Percentiles rank a stretch among this genome's conserved stretches.
Evolutionary conservation across 2,888 invertebrate genomes (phyloP).

Genomic region (Agrilus biguttatus): DNA sequence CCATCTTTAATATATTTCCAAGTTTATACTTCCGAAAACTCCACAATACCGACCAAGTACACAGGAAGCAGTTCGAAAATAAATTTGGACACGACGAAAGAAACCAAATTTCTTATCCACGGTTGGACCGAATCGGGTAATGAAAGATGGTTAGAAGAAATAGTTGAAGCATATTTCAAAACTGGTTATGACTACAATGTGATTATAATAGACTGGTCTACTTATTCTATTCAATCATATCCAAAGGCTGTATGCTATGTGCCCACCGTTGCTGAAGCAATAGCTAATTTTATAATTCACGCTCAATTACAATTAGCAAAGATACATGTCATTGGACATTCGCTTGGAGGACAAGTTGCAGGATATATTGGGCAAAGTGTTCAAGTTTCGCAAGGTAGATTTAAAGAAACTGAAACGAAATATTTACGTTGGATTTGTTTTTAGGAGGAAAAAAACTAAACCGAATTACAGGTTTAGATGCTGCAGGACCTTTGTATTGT

Average conservation of each 20-base stretch:
- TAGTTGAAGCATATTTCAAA: slow-evolving; percentile 4
- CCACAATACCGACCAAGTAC: no score
- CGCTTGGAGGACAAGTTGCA: slow-evolving; percentile 5
- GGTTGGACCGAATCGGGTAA: slow-evolving; percentile 3
- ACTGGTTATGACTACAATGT: slow-evolving; percentile 3
- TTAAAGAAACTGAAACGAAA: no score
- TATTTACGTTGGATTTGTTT: no score
- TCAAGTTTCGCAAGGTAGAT: no score
- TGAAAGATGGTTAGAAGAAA: slow-evolving; percentile 1
- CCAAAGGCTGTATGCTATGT: neutral
- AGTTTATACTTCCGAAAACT: no score
- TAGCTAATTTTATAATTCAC: slow-evolving; percentile 1
- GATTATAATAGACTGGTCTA: slow-evolving; percentile 3
- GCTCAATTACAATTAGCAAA: neutral
- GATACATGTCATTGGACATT: slow-evolving; percentile 5
- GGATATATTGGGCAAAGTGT: slow-evolving; percentile 4
- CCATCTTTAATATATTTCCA: no score
- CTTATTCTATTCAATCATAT: neutral
- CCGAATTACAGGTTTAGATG: slow-evolving; percentile 6
- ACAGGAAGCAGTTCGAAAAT: no score
- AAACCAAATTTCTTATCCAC: neutral
- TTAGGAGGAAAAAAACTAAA: neutral
- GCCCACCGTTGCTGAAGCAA: slow-evolving; percentile 1
- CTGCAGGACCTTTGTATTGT: slow-evolving; percentile 4
- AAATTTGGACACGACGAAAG: slow-evolving; percentile 1